A percentile compares a stretch with the other conserved stretches of the same genome.
Evolutionary conservation across 2,797 vertebrate species (phyloP).

Genomic region (Epinephelus awoara): DNA sequence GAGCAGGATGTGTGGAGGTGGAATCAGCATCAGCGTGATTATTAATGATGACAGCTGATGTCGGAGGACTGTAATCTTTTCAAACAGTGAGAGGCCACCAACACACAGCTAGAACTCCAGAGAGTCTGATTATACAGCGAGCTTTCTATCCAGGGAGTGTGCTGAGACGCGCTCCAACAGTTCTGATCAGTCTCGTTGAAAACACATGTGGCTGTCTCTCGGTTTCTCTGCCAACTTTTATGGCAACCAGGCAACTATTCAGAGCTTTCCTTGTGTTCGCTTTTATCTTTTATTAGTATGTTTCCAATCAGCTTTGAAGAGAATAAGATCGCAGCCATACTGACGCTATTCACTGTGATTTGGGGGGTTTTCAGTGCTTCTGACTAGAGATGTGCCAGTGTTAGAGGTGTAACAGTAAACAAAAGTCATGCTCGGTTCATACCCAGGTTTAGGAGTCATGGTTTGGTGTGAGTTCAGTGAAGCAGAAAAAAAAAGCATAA

Average conservation of each 20-base stretch:
- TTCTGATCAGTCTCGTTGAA: constrained; percentile 33
- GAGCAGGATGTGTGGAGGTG: constrained; percentile 64
- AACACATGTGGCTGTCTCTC: constrained; percentile 14
- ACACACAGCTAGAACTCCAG: constrained; percentile 24
- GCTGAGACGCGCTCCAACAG: constrained; percentile 20
- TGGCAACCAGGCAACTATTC: constrained; percentile 29
- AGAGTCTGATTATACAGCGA: constrained; percentile 34
- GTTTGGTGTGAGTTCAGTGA: too few relatives aligned
- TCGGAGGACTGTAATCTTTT: constrained; percentile 52
- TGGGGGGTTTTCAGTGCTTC: background rate
- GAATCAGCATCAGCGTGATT: constrained; percentile 47
- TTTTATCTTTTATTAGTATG: constrained; percentile 19
- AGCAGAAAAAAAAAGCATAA: too few relatives aligned
- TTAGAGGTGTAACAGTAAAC: background rate
- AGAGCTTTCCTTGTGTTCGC: constrained; percentile 14
- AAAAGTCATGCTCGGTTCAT: too few relatives aligned
- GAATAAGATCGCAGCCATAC: background rate
- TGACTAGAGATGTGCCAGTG: background rate
- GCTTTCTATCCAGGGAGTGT: constrained; percentile 24
- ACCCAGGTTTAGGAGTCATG: too few relatives aligned
- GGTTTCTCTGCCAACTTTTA: constrained; percentile 35
- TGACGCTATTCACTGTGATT: background rate
- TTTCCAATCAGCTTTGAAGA: constrained; percentile 7
- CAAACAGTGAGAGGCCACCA: constrained; percentile 59
- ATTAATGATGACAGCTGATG: constrained; percentile 59